Evolutionary conservation across 2,113 vertebrate species (phyloP), one percentile per base, ranked within the genome.

Genomic region (Phrynosoma blainvillii): DNA sequence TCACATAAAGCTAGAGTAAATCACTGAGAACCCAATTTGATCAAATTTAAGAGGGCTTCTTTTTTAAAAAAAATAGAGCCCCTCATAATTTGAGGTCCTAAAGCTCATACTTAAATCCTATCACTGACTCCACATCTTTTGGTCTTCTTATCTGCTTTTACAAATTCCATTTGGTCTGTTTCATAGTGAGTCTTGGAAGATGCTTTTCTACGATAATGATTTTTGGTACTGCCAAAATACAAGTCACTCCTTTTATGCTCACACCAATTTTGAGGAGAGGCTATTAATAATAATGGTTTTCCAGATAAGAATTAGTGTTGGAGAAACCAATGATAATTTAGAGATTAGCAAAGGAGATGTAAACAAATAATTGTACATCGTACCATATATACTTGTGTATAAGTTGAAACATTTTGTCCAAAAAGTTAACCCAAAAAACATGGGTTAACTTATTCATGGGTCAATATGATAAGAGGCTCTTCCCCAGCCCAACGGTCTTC

Each of bases 301-400:
- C 47, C 0, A 91, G 62, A 87, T 18, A 83, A 54, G 90, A 89
- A 91, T 32, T 20, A 59, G 84, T 86, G 30, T 0, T 87, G 20
- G 4, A 18, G 16, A 9, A 84, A 81, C 40, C 65, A 25, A 54
- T 21, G 71, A 62, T 76, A 81, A 74, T 83, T 88, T 40, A 13
- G 59, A 62, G 13, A 62, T 74, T 27, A 89, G 88, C 4, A 54
- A 14, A 66, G 52, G 1, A 62, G 52, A 76, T 56, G 81, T 9
- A 16, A 75, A 10, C 56, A 90, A 54, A 56, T 65, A 78, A 77
- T 87, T n/a, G n/a, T n/a, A n/a, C n/a, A n/a, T n/a, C n/a, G n/a
- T n/a, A n/a, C n/a, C n/a, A n/a, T n/a, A n/a, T n/a, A n/a, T n/a
- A n/a, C n/a, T n/a, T n/a, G n/a, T n/a, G n/a, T n/a, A n/a, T n/a